Base-by-base conservation (phyloP, 1,140 invertebrate species). In the Trichonephila clavata region DNA sequence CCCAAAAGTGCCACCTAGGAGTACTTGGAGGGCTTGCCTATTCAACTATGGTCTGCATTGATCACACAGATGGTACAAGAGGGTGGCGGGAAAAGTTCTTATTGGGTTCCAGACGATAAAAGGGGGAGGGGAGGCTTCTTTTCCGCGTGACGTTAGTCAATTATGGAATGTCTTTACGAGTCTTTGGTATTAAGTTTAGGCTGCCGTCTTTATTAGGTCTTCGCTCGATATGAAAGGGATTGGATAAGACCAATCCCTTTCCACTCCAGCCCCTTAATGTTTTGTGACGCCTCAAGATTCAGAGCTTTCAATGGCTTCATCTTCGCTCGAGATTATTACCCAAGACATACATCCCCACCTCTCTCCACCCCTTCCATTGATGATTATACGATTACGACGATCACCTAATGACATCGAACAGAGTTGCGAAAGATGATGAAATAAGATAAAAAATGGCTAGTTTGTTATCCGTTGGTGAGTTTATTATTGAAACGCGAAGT, bases 101-200 rank as follows among this genome's bases (percentile, higher is more conserved):
- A 27, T 77, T 32, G 5, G 27, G 68, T 32, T 77, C 14, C 68
- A 77, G 68, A 20, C 27, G 24, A 77, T 6, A 27, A 77, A 77
- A 77, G n/a, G 50, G 39, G 14, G 6, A 10, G 1, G 50, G 39
- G 50, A 3, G 5, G 81, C 50, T 83, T 21, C 81, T 24, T 84
- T 57, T 20, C 57, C 18, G 20, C 81, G 27, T 84, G 43, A 59
- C 81, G 81, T 24, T 27, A 59, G 81, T 27, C 81, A 84, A 84
- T 84, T 84, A 59, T 43, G 21, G 2, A 18, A 8, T 43, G 77
- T 59, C 21, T 57, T 84, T 84, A 84, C 81, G 81, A 84, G 81
- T 59, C 50, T 10, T 16, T 21, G 43, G 57, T 84, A 84, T 84
- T 84, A 84, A 84, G 81, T 84, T 84, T 84, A 20, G n/a, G 21